Evolutionary conservation across 2,888 invertebrate genomes (phyloP), one percentile per base, ranked within the genome.

Genomic region (Polymixis lichenea): DNA sequence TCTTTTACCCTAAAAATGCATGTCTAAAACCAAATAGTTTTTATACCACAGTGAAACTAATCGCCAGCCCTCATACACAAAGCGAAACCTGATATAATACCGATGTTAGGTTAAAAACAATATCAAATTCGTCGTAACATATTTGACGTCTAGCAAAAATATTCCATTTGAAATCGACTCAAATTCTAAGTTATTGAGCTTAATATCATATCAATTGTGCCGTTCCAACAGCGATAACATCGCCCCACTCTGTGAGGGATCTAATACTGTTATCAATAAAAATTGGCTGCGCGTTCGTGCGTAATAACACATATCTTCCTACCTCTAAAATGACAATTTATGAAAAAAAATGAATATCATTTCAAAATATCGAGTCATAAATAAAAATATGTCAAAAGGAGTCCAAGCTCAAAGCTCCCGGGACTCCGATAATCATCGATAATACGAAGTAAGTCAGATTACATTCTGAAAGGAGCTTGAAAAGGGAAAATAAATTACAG

Each of bases 401-500:
- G 66, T 71, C 75, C 62, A 66, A 46, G 51, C 65, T 43, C 61
- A 28, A 25, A 28, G 67, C 73, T 75, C 72, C 76, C 71, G 71
- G 71, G 67, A 49, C 32, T 19, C 17, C 70, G 75, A 79, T 88
- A 80, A 85, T 87, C 86, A 83, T 86, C 82, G 84, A 86, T 86
- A 85, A 82, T 81, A 78, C 78, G 43, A 22, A 81, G 73, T 78
- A 84, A 87, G 84, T 86, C 80, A 82, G 84, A 88, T 87, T 84
- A 88, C 85, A 80, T 88, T 87, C 79, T 70, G 74, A 77, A 87
- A 76, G 64, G 78, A 74, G 43, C 70, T 75, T 84, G 82, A 86
- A 83, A 86, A 88, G 81, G 84, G 80, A 88, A 86, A 83, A 87
- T 87, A 87, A 88, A 88, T 88, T 78, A 86, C 74, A 69, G 58